Evolutionary conservation across 1,140 invertebrate genomes (phyloP), one percentile per base, ranked within the genome.

Genomic region (Drepana arcuata): DNA sequence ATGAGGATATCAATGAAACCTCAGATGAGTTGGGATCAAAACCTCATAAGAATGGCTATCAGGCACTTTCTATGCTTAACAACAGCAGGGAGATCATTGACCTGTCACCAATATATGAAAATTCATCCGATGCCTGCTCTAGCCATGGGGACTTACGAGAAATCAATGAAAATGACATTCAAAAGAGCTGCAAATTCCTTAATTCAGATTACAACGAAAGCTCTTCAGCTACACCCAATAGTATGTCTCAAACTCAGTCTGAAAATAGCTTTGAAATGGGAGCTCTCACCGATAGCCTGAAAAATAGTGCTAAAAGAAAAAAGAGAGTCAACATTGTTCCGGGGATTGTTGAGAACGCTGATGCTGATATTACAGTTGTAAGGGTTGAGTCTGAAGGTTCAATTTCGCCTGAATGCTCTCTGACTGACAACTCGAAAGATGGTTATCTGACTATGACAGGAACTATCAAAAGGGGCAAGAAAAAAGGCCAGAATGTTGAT

Each of bases 401-500:
- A 29, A 63, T 73, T 35, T 82, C 83, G 6, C 68, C 73, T 5
- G 69, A 81, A 23, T 77, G 57, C 39, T 84, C 83, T 15, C 45
- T 83, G 27, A 60, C 75, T 15, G 79, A 82, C 14, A 78, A 58
- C 34, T 67, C 62, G 2, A 83, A 80, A 41, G 85, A 86, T 51
- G 73, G 79, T 6, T 87, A 88, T 58, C 64, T 89, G 14, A 89
- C 88, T 6, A 88, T 89, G 87, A 90, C 90, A 4, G 90, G 91
- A 10, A 92, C 90, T 9, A 90, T 92, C 2, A 91, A 90, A 55
- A 75, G 89, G 26, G 91, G 91, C 0, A 88, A 88, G 52, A 91
- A 91, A 55, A 89, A 89, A 48, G 90, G 90, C 0, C 90, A 91
- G 55, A 89, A 86, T 59, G 86, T 91, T 25, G 90, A 92, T 79